A percentile compares a stretch with the other conserved stretches of the same genome.
Evolutionary conservation across 2,113 vertebrate genomes (phyloP).

Genomic region (Isurus oxyrinchus): DNA sequence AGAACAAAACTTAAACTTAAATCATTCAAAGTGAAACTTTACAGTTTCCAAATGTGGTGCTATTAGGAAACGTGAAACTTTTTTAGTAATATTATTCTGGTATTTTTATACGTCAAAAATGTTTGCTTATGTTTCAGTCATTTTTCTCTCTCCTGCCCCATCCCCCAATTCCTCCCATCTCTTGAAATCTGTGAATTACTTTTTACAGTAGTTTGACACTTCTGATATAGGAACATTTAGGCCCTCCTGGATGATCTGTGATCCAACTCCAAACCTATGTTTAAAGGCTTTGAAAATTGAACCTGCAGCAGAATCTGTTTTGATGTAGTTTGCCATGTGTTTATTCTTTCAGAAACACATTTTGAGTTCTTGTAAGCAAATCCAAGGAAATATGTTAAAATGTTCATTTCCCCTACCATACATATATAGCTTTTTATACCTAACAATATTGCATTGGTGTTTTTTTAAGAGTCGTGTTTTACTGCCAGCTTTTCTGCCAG

Average conservation of each 20-base stretch:
- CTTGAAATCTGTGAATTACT: neutral
- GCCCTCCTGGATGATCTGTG: too few relatives aligned
- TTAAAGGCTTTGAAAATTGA: neutral
- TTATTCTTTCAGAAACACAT: too few relatives aligned
- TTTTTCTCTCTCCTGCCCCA: neutral
- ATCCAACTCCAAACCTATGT: neutral
- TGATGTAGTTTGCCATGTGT: neutral
- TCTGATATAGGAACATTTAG: too few relatives aligned
- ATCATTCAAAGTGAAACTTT: neutral
- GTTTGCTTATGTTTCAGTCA: neutral
- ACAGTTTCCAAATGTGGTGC: neutral
- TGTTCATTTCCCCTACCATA: too few relatives aligned
- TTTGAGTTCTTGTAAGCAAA: too few relatives aligned
- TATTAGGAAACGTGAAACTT: neutral
- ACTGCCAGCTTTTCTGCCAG: too few relatives aligned
- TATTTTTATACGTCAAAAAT: neutral
- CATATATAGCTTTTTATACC: too few relatives aligned
- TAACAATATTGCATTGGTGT: too few relatives aligned
- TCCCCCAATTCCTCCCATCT: neutral
- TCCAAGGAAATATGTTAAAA: too few relatives aligned
- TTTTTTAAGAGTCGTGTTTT: too few relatives aligned
- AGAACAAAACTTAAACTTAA: neutral
- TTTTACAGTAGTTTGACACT: neutral
- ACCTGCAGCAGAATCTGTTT: neutral
- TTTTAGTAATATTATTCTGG: neutral